These are phyloP conservation scores for Drosophila orosa DNA, from an alignment of 1,140 invertebrate species.

Conservation along the genomic window DNA sequence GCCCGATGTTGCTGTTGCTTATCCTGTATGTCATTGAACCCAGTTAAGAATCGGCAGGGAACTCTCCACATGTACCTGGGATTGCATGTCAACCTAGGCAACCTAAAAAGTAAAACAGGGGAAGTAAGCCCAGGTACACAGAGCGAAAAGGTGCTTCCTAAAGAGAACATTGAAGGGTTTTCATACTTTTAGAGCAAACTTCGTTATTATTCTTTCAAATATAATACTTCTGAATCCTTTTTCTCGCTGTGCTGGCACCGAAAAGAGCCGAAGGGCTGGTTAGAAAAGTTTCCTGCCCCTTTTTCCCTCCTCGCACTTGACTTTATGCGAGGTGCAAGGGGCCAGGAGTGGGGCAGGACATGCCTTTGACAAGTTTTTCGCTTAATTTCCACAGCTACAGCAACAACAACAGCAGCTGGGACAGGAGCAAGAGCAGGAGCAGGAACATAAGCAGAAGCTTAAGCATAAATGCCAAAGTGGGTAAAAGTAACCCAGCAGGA, in stretches of 20 bases:
- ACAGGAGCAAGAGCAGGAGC: neutral
- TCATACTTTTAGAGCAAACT: neutral
- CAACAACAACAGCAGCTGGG: conserved; percentile 12
- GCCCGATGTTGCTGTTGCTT: conserved; percentile 55
- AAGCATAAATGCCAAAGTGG: conserved; percentile 71
- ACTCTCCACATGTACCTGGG: conserved; percentile 65
- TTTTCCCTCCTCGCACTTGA: conserved; percentile 55
- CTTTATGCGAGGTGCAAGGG: conserved; percentile 49
- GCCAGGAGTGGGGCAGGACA: conserved; percentile 43
- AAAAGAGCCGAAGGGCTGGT: conserved; percentile 25
- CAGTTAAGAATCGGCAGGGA: conserved; percentile 66
- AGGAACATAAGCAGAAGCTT: conserved; percentile 53
- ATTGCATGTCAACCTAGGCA: conserved; percentile 68
- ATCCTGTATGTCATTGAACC: conserved; percentile 79
- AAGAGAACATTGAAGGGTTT: neutral
- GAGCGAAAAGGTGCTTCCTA: neutral
- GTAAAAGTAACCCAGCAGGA: conserved; percentile 57
- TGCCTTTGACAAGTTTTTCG: conserved; percentile 68
- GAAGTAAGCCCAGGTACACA: conserved; percentile 21
- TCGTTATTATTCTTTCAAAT: neutral
- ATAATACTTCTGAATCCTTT: neutral
- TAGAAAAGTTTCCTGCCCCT: conserved; percentile 16
- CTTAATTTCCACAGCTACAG: conserved; percentile 55
- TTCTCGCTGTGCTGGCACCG: conserved; percentile 16
- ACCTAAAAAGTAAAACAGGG: conserved; percentile 21